These are phyloP conservation scores for Phylloscopus trochiloides DNA, from an alignment of 2,113 vertebrate species.

Conservation along the genomic window DNA sequence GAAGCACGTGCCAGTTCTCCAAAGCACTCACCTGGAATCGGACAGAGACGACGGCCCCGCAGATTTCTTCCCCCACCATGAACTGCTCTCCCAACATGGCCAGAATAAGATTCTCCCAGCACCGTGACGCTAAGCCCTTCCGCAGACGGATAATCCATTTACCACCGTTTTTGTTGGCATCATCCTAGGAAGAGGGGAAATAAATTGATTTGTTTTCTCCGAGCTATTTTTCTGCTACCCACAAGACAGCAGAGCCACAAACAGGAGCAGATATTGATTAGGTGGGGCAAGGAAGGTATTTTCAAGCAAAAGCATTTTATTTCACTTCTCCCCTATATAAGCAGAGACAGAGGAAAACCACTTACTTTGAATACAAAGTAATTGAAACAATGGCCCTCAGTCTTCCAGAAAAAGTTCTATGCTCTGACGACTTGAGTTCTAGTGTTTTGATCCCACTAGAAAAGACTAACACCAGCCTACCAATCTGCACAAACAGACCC, in stretches of 20 bases:
- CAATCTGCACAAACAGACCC: not conserved
- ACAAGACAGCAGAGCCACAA: not conserved
- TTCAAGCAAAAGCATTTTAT: not conserved
- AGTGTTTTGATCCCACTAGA: not conserved
- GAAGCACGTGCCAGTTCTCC: not conserved
- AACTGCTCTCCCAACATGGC: slow-evolving; percentile 85
- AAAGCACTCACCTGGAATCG: slow-evolving; percentile 79
- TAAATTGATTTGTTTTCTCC: slow-evolving; percentile 30
- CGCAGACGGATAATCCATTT: slow-evolving; percentile 86
- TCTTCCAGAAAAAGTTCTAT: not conserved
- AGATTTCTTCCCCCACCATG: slow-evolving; percentile 86
- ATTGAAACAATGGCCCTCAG: not conserved
- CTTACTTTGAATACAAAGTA: slow-evolving; percentile 6
- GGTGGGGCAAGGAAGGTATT: not conserved
- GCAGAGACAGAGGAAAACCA: not conserved
- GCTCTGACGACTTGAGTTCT: not conserved
- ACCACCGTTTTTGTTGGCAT: slow-evolving; percentile 85
- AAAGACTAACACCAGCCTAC: not conserved
- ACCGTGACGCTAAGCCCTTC: slow-evolving; percentile 82
- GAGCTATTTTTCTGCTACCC: not conserved
- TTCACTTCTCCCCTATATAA: not conserved
- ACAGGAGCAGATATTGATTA: slow-evolving; percentile 23
- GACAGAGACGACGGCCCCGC: slow-evolving; percentile 83
- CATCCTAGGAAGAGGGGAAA: slow-evolving; percentile 72
- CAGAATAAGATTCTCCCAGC: slow-evolving; percentile 85